Base-by-base conservation (phyloP, 2,113 vertebrate genomes). In the Prionailurus viverrinus region DNA sequence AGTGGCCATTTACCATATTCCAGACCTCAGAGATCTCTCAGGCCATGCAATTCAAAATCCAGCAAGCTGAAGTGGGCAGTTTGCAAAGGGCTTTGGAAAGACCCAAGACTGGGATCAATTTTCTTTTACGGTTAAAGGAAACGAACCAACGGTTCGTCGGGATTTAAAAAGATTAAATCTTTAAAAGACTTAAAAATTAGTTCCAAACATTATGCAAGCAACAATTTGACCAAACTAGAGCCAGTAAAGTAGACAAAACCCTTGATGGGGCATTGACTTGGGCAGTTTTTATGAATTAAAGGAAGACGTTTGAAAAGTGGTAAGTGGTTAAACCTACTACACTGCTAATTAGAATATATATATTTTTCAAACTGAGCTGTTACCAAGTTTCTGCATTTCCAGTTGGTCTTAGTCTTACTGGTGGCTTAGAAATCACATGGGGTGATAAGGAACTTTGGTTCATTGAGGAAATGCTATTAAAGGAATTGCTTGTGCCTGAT, bases 91-190 rank as follows among this genome's bases (percentile, higher is more conserved):
- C 7, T 78, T 87, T 58, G 48, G 16, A 73, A 84, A 86, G 14
- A 91, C 63, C 63, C 11, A 78, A 94, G 81, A 51, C 36, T 39
- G 55, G 23, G n/a, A 48, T 31, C 7, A 1, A n/a, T 18, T 33
- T 53, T 81, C 41, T 79, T 79, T 82, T 73, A 92, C 86, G 18
- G 58, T 87, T 82, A 82, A 63, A 79, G 71, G 33, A 68, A 71
- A 83, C 1, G 23, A 45, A 83, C 6, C 4, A 29, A 76, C 18
- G 74, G 18, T 21, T 86, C 23, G 9, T 27, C 9, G 71, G 80
- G 48, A 33, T 90, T 93, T 94, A 55, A 85, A 96, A 79, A 21
- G 79, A 27, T 39, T 81, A 36, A 81, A 81, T 81, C 53, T 58
- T 25, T 80, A 23, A 81, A 81, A 33, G 76, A 12, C 11, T 19